Percentiles rank a stretch among this genome's conserved stretches.
phyloP scores from a whole-genome alignment of 1,140 invertebrate species.

The Zaprionus kolodkinae region DNA sequence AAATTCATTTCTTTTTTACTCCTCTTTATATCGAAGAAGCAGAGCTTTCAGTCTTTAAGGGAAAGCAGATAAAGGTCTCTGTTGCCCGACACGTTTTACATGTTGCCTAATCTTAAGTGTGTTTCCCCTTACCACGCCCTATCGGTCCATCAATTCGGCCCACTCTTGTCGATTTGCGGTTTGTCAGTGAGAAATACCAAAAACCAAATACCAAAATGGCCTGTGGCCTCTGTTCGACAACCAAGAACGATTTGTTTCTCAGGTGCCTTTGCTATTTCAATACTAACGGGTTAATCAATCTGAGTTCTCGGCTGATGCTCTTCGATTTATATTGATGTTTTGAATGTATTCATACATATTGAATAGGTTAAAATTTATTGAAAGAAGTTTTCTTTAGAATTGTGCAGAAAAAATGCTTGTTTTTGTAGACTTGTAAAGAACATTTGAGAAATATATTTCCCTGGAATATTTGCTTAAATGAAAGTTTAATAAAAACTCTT shows the following conservation, averaged over 20 bases:
- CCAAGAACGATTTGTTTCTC: conserved; percentile 1
- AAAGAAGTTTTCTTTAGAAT: background rate
- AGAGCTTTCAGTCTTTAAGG: background rate
- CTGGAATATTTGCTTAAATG: too few relatives aligned
- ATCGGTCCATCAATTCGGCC: conserved; percentile 41
- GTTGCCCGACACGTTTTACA: conserved; percentile 43
- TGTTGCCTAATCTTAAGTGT: conserved; percentile 20
- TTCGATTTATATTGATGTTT: conserved; percentile 19
- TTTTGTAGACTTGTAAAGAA: too few relatives aligned
- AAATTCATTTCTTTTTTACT: conserved; percentile 23
- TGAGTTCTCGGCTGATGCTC: background rate
- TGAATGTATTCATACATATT: background rate
- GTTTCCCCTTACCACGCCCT: background rate
- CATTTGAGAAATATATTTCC: too few relatives aligned
- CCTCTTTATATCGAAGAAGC: background rate
- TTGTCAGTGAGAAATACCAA: background rate
- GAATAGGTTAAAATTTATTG: background rate
- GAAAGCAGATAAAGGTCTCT: background rate
- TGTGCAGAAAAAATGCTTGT: too few relatives aligned
- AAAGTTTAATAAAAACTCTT: too few relatives aligned
- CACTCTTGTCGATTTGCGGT: conserved; percentile 47
- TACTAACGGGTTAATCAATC: conserved; percentile 34
- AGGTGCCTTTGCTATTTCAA: conserved; percentile 12
- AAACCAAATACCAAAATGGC: conserved; percentile 27
- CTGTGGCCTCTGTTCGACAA: background rate